Percentiles rank a stretch among this genome's conserved stretches.
Evolutionary conservation across 2,888 invertebrate species (phyloP).

Genomic region (Agrotis clavis): DNA sequence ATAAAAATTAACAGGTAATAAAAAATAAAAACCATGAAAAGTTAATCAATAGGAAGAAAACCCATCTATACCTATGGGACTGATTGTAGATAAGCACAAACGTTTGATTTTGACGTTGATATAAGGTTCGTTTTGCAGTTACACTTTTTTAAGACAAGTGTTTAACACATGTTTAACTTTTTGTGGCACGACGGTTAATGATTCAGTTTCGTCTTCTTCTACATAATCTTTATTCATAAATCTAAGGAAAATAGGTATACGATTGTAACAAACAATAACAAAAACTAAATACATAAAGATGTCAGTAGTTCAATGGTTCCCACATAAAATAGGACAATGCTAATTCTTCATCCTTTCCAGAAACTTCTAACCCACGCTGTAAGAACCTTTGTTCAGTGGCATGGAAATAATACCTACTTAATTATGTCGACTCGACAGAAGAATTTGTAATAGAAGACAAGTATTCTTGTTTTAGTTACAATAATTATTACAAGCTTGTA

Average conservation of each 20-base stretch:
- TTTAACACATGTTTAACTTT: too few relatives aligned
- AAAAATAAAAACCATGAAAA: too few relatives aligned
- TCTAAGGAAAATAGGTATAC: not conserved
- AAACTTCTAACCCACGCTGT: conserved; percentile 1
- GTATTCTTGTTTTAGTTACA: conserved; percentile 12
- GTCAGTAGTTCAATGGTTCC: conserved; percentile 33
- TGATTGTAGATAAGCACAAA: too few relatives aligned
- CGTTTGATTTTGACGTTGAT: too few relatives aligned
- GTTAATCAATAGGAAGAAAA: too few relatives aligned
- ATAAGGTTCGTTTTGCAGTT: too few relatives aligned
- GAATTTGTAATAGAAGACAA: not conserved
- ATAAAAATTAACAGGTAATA: too few relatives aligned
- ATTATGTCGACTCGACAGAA: conserved; percentile 8
- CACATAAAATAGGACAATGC: conserved; percentile 29
- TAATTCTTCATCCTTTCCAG: conserved; percentile 11
- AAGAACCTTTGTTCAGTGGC: not conserved
- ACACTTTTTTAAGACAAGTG: too few relatives aligned
- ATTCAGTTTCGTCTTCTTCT: too few relatives aligned
- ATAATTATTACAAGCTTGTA: too few relatives aligned
- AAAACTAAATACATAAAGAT: conserved; percentile 4
- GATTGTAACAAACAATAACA: not conserved
- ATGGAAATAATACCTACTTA: conserved; percentile 5
- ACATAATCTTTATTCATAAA: not conserved
- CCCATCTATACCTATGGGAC: too few relatives aligned
- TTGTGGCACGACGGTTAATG: too few relatives aligned